phyloP scores from a whole-genome alignment of 92 coral and sea anemone species.

The Diadumene lineata region DNA sequence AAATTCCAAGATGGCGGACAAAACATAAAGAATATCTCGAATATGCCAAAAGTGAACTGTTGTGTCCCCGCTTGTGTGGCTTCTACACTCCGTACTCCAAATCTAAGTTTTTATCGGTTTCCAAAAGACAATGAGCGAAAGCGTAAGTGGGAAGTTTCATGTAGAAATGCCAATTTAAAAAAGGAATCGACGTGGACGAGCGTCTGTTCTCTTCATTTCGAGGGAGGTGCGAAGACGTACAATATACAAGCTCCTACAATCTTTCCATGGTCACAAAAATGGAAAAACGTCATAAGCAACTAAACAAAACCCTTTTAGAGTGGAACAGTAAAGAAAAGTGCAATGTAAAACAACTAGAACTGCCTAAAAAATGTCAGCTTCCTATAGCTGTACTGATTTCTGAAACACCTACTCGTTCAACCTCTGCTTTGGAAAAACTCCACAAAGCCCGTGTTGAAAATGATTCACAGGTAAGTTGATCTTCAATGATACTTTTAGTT shows the following conservation, averaged over 20 bases:
- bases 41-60: too few relatives aligned
- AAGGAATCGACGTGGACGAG: too few relatives aligned
- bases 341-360: constrained; percentile 14
- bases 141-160: too few relatives aligned
- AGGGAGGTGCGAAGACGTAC: constrained; percentile 19
- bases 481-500: too few relatives aligned
- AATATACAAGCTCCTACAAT: constrained; percentile 13
- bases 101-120: too few relatives aligned
- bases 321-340: constrained; percentile 24
- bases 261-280: constrained; percentile 17
- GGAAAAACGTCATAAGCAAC: constrained; percentile 13
- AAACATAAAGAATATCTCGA: too few relatives aligned
- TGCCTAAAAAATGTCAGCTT: constrained; percentile 13
- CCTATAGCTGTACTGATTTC: constrained; percentile 8
- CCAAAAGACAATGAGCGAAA: too few relatives aligned
- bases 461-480: too few relatives aligned
- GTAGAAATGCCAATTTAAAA: too few relatives aligned
- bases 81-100: too few relatives aligned
- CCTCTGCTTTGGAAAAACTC: constrained; percentile 3
- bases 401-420: not conserved
- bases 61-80: too few relatives aligned
- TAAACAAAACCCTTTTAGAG: constrained; percentile 18
- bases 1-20: too few relatives aligned
- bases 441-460: not conserved
- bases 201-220: constrained; percentile 20